Conservation (phyloP, 2,888 invertebrate species). For the Steinernema carpocapsae region DNA sequence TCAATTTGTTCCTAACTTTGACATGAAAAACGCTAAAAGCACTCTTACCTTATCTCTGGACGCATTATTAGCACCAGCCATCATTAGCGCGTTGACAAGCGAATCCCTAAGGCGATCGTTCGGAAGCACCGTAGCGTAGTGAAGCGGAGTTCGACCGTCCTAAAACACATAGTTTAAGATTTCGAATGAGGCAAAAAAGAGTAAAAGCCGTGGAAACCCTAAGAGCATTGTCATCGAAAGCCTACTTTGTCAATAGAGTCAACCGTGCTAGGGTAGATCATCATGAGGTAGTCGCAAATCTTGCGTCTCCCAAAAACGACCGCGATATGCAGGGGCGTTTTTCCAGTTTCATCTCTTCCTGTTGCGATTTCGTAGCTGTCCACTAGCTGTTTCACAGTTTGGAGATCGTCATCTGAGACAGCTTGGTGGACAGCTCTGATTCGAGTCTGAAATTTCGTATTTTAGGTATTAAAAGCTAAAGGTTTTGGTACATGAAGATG, state of each 20-base stretch:
- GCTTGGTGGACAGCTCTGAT: conserved; percentile 65
- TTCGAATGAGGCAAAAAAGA: background rate
- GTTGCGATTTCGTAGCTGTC: conserved; percentile 55
- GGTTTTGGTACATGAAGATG: conserved; percentile 45
- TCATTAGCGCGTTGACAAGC: conserved; percentile 46
- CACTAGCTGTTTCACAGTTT: conserved; percentile 62
- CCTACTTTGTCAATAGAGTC: conserved; percentile 57
- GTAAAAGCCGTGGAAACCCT: too few species aligned
- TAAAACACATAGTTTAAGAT: conserved; percentile 20
- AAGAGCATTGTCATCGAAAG: too few species aligned
- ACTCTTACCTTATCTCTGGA: conserved; percentile 14
- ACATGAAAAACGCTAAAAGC: background rate
- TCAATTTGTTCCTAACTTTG: too few species aligned
- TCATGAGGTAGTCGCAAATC: conserved; percentile 57
- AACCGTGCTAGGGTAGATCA: conserved; percentile 61
- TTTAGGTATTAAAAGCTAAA: background rate
- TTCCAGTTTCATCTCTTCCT: conserved; percentile 55
- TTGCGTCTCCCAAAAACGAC: conserved; percentile 44
- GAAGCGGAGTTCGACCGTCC: conserved; percentile 42
- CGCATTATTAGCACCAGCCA: conserved; percentile 44
- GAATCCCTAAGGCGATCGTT: conserved; percentile 42
- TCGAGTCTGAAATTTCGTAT: conserved; percentile 51
- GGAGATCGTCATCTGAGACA: conserved; percentile 59
- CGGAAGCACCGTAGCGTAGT: conserved; percentile 43
- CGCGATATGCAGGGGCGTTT: conserved; percentile 63